phyloP scores from a whole-genome alignment of 53 echinoderm and acorn worm species.

The Astropecten irregularis region DNA sequence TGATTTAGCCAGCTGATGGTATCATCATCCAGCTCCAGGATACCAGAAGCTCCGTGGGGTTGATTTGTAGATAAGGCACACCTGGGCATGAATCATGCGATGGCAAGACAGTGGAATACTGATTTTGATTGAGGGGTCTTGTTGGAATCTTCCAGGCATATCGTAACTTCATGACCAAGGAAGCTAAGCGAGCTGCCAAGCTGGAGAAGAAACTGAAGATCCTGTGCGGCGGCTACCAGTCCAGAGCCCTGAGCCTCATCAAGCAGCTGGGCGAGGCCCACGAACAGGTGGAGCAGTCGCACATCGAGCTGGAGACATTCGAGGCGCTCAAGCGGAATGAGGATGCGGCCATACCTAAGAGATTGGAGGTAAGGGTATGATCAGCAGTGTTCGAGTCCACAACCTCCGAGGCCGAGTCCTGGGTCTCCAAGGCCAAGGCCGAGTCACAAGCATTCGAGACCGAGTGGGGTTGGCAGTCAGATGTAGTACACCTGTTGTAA shows the following conservation, averaged over 20 bases:
- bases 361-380: conserved; percentile 83
- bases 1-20: too few relatives aligned
- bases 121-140: too few relatives aligned
- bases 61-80: too few relatives aligned
- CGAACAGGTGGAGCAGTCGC: conserved; percentile 77
- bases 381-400: too few relatives aligned
- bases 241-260: conserved; percentile 81
- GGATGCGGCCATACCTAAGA: conserved; percentile 82
- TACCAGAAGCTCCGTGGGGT: too few relatives aligned
- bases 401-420: too few relatives aligned
- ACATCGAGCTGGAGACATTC: conserved; percentile 86
- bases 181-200: conserved; percentile 92
- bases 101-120: too few relatives aligned
- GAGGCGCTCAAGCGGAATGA: conserved; percentile 84
- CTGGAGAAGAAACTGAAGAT: conserved; percentile 97
- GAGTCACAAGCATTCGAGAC: too few relatives aligned
- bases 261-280: conserved; percentile 82
- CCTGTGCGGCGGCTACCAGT: conserved; percentile 91
- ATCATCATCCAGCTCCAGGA: too few relatives aligned
- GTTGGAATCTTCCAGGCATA: conserved; percentile 74
- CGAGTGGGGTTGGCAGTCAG: neutral
- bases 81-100: too few relatives aligned
- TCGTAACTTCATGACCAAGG: conserved; percentile 86
- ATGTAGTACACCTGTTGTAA: neutral
- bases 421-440: too few relatives aligned